A percentile compares a stretch with the other conserved stretches of the same genome.
Evolutionary conservation across 2,797 vertebrate genomes (phyloP).

Genomic region (Notoglanidium macrostoma): DNA sequence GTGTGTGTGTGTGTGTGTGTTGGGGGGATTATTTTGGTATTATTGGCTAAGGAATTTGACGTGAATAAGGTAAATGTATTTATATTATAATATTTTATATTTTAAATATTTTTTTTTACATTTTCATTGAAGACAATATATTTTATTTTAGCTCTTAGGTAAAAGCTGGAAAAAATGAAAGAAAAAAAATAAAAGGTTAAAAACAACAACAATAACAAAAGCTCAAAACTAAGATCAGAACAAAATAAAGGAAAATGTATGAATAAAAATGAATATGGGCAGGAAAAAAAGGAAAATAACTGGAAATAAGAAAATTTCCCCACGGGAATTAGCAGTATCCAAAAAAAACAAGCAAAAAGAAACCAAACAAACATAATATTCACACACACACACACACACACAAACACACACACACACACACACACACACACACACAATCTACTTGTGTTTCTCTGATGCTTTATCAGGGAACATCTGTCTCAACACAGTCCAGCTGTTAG

Average conservation of each 20-base stretch:
- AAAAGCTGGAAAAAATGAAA: not conserved
- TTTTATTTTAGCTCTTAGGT: not conserved
- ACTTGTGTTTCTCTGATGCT: constrained; percentile 14
- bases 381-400: not conserved
- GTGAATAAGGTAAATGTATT: not conserved
- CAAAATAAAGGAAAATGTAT: not conserved
- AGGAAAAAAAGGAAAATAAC: not conserved
- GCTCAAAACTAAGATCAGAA: not conserved
- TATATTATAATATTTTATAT: too few relatives aligned
- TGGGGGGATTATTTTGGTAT: not conserved
- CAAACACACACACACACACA: constrained; percentile 15
- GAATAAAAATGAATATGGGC: not conserved
- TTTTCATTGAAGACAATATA: not conserved
- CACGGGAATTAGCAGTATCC: too few relatives aligned
- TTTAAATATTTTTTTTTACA: too few relatives aligned
- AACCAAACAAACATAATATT: not conserved
- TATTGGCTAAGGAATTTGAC: not conserved
- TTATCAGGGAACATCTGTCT: constrained; percentile 41
- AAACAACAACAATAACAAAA: not conserved
- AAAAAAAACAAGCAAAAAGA: not conserved
- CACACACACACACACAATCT: not conserved
- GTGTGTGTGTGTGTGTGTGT: not conserved
- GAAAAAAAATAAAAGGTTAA: not conserved
- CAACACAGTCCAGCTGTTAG: constrained; percentile 44
- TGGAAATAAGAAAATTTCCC: not conserved